Evolutionary conservation across 2,888 invertebrate species (phyloP).

Genomic region (Lycocerus yunnanus): DNA sequence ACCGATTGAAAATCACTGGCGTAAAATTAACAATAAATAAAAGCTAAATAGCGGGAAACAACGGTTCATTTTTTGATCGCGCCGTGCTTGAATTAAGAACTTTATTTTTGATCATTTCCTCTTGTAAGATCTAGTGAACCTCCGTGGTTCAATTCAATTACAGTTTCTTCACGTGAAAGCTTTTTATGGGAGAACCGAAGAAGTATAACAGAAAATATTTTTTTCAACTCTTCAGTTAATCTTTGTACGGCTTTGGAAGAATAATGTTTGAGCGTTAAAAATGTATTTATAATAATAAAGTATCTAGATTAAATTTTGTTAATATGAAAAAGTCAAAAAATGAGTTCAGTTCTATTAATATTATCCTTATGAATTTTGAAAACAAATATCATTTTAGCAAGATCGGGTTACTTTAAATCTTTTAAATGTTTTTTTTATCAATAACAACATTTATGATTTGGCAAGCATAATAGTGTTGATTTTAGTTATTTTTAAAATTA

Average conservation of each 20-base stretch:
- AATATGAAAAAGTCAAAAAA: neutral
- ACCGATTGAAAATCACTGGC: no score
- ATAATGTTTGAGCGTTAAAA: neutral
- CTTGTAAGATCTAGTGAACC: no score
- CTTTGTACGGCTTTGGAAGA: neutral
- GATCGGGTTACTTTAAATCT: neutral
- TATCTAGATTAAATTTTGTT: neutral
- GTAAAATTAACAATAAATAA: no score
- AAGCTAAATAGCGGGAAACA: no score
- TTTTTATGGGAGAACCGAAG: neutral
- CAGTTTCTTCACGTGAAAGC: neutral
- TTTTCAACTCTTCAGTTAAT: neutral
- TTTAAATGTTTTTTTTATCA: neutral
- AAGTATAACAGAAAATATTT: neutral
- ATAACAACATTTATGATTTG: neutral
- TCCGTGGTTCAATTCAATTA: no score
- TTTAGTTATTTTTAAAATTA: neutral
- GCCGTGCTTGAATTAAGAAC: no score
- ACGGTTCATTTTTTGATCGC: no score
- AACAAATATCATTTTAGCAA: neutral
- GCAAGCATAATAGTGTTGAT: neutral
- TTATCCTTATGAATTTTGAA: neutral
- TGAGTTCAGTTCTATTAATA: neutral
- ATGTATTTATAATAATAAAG: neutral
- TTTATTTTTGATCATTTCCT: no score